Base-by-base conservation (phyloP, 2,888 invertebrate genomes). In the Xanthia togata region DNA sequence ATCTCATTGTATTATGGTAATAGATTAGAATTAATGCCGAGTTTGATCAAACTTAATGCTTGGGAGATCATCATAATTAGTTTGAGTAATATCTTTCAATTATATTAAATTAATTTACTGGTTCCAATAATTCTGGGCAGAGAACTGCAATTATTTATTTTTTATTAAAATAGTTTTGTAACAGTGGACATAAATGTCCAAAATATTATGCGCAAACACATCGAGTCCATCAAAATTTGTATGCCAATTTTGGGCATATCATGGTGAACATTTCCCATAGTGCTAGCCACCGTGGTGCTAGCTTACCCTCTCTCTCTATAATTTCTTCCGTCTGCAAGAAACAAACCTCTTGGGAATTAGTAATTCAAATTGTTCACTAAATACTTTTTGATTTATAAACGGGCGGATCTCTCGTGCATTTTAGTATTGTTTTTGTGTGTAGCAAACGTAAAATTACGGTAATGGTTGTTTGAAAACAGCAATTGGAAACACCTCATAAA, bases 311-410 rank as follows among this genome's bases (percentile, higher is more conserved):
- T 70, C 41, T 69, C 68, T 67, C 53, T 62, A 26, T 53, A 50
- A 57, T 63, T 44, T 71, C n/a, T 60, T 41, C 78, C 11, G 2
- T 65, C 50, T 23, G 53, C 64, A 82, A 79, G 70, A 73, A 83
- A 78, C 67, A 68, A 86, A 69, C 71, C 73, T 91, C 89, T 85
- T 83, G 84, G 85, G 88, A 93, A 93, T 93, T 94, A 92, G 91
- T 89, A 90, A 93, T 91, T 92, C 93, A 93, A 92, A 94, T 94
- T 90, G 87, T 84, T 84, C 82, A 87, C 89, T 88, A 92, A 92
- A 90, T 91, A 93, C 91, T 92, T 93, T 92, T 84, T 92, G 93
- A 93, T 93, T 92, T 91, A 93, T 73, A 79, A 82, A 69, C 72
- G 79, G 87, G 75, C 73, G 88, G 80, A 79, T 73, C 50, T 72